Evolutionary conservation across 2,888 invertebrate genomes (phyloP).

Genomic region (Notodromas monacha): DNA sequence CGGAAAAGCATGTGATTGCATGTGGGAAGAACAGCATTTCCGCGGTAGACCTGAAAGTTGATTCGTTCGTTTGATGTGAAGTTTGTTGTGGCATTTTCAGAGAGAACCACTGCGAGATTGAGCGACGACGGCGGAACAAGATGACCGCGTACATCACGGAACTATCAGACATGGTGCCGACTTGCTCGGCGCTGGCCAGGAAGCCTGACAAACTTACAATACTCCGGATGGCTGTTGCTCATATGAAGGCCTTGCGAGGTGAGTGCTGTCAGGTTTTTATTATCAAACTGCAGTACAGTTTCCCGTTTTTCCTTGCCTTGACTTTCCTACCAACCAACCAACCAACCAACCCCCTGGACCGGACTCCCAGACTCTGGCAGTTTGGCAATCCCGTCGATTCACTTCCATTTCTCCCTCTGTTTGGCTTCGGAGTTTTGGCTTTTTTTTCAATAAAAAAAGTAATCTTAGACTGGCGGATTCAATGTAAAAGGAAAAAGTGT

Average conservation of each 20-base stretch:
- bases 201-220: slow-evolving; percentile 98
- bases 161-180: slow-evolving; percentile 96
- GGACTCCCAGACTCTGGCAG: slow-evolving; percentile 8
- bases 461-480: no score
- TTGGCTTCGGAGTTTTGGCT: no score
- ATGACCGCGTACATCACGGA: slow-evolving; percentile 99
- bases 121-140: slow-evolving; percentile 86
- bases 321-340: background rate
- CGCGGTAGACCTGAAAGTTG: background rate
- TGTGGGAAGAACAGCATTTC: no score
- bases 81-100: slow-evolving; percentile 20
- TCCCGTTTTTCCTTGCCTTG: background rate
- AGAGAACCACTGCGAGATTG: slow-evolving; percentile 97
- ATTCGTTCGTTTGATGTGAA: background rate
- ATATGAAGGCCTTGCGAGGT: slow-evolving; percentile 93
- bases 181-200: slow-evolving; percentile 81
- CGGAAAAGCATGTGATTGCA: no score
- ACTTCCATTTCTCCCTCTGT: no score
- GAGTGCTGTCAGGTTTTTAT: no score
- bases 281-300: background rate
- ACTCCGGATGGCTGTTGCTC: slow-evolving; percentile 92
- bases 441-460: no score
- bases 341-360: no score
- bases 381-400: slow-evolving; percentile 1
- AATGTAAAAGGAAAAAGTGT: no score